Evolutionary conservation across 2,888 invertebrate species (phyloP).

Genomic region (Parnassius orleans): DNA sequence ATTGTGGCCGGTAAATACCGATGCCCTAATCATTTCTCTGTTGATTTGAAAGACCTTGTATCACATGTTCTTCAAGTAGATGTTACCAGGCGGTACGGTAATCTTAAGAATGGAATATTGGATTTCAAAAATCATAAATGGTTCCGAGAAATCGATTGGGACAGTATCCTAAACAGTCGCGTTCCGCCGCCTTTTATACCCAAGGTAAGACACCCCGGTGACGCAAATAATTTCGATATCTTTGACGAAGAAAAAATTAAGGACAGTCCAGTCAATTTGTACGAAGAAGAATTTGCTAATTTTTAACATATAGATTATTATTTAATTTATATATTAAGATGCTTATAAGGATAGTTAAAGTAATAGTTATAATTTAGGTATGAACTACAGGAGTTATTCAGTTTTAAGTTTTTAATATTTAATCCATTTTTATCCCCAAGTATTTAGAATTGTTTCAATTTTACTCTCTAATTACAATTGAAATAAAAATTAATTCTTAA

Average conservation of each 20-base stretch:
- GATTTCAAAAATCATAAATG: slow-evolving; percentile 97
- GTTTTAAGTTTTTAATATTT: slow-evolving; percentile 19
- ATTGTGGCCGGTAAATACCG: slow-evolving; percentile 94
- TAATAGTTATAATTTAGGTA: slow-evolving; percentile 36
- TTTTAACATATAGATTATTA: slow-evolving; percentile 70
- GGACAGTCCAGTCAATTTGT: slow-evolving; percentile 77
- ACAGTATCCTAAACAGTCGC: slow-evolving; percentile 88
- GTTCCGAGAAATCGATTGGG: slow-evolving; percentile 95
- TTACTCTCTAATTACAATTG: too few species aligned
- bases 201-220: slow-evolving; percentile 80
- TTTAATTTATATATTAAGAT: slow-evolving; percentile 5
- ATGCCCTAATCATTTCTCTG: slow-evolving; percentile 90
- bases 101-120: slow-evolving; percentile 91
- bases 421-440: neutral
- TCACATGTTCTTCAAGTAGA: slow-evolving; percentile 86
- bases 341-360: slow-evolving; percentile 9
- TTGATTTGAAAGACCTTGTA: slow-evolving; percentile 90
- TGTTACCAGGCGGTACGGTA: slow-evolving; percentile 86
- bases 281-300: slow-evolving; percentile 84
- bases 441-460: too few species aligned
- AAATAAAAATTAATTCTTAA: too few species aligned
- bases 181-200: slow-evolving; percentile 84
- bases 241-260: slow-evolving; percentile 80
- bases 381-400: slow-evolving; percentile 29
- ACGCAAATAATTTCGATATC: slow-evolving; percentile 86